Base-by-base conservation (phyloP, 2,888 invertebrate species). In the Lottia gigantea region DNA sequence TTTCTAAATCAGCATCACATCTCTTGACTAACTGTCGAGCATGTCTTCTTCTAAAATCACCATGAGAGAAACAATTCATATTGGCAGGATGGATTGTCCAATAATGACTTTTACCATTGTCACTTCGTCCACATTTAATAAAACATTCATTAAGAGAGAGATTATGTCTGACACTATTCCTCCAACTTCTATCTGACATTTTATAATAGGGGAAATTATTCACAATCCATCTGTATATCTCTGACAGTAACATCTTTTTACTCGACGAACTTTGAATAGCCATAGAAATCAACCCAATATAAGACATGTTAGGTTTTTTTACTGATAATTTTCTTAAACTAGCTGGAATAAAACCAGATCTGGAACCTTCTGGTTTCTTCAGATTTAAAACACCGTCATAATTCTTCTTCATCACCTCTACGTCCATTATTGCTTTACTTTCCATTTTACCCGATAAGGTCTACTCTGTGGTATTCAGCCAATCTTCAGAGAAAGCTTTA, bases 81-180 rank as follows among this genome's bases (percentile, higher is more conserved):
- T 74, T 75, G 19, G 77, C 77, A 12, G 72, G 74, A 66, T 78
- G 78, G 47, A 78, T 74, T 46, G 68, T 67, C 78, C 78, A 78
- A 64, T 74, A 77, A 64, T 77, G 49, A 1, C 78, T 74, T 55
- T 77, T 76, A 19, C 76, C 76, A 62, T 67, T 74, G 15, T 76
- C 76, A 19, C 68, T 61, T 23, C 72, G 31, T 23, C 71, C 67
- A 46, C 73, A 46, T 61, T 77, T 77, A 46, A 76, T 66, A 71
- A 78, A 78, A 65, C 78, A 78, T 65, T 78, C 78, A 71, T 78
- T 78, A n/a, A 78, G 71, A 45, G 72, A 72, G 64, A 78, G 72
- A 66, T 78, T 78, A 46, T 78, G 78, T 14, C 78, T 71, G 65
- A 78, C 67, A 63, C 73, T 73, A 71, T 78, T 78, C 46, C 74